Evolutionary conservation across 2,888 invertebrate genomes (phyloP).

Genomic region (Ischnus inquisitorius): DNA sequence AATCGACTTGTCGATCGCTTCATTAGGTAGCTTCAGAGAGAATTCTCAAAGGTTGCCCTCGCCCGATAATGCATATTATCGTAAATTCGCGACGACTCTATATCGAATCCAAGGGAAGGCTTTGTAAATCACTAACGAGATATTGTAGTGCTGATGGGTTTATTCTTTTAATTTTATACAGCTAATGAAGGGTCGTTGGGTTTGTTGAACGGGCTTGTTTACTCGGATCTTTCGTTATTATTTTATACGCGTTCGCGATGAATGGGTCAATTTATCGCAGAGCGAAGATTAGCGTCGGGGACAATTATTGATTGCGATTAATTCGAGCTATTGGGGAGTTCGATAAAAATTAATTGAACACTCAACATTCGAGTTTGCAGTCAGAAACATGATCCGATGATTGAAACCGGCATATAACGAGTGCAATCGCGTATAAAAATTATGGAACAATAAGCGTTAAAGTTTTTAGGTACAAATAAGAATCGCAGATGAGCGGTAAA

Average conservation of each 20-base stretch:
- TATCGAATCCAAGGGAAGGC: background rate
- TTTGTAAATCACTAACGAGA: background rate
- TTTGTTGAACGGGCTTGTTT: background rate
- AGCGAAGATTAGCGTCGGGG: background rate
- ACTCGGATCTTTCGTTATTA: background rate
- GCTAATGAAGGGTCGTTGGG: background rate
- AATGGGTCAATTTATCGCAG: background rate
- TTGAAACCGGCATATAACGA: no score
- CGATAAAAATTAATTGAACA: no score
- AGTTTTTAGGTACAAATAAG: no score
- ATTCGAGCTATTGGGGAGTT: background rate
- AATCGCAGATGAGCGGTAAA: no score
- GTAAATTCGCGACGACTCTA: background rate
- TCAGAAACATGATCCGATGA: no score
- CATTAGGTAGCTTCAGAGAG: conserved; percentile 55
- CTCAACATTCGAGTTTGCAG: no score
- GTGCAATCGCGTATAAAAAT: no score
- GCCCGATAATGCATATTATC: conserved; percentile 4
- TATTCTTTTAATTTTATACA: background rate
- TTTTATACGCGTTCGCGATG: background rate
- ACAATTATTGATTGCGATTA: background rate
- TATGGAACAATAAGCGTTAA: no score
- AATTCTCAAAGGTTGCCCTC: conserved; percentile 48
- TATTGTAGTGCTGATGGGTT: background rate
- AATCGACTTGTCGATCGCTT: conserved; percentile 61